Evolutionary conservation across 2,113 vertebrate genomes (phyloP), one percentile per base, ranked within the genome.

Genomic region (Hymenochirus boettgeri): DNA sequence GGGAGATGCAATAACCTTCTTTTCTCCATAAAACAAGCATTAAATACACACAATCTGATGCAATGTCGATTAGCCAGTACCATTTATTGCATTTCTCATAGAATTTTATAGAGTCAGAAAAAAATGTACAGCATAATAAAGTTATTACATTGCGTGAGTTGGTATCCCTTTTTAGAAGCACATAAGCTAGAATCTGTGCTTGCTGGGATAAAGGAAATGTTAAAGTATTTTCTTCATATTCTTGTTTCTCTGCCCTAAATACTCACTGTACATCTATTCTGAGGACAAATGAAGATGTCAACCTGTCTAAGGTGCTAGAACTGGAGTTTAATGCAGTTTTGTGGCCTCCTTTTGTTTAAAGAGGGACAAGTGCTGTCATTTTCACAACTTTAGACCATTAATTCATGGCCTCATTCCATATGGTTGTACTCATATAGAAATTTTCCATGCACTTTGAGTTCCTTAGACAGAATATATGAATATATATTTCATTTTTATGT

Each of bases 401-500:
- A 42, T 42, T 42, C 39, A 42, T 42, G 39, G 39, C 39, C 39
- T 42, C 39, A 18, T 42, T 42, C 13, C 39, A 42, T 42, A 42
- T 42, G 39, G 7, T 4, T n/a, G 15, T 42, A 17, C n/a, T 42
- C 39, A 42, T 42, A 42, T 42, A 42, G 13, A 42, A 42, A 42
- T 42, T n/a, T 42, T 42, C 39, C 39, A 42, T 42, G 39, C n/a
- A 42, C 29, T 42, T 18, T 42, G 17, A n/a, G 15, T 42, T 42
- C 39, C 6, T n/a, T 42, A 2, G 39, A 42, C 39, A 42, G 39
- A 42, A 15, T 6, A 4, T 42, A 13, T n/a, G 15, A 42, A 42
- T 42, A 17, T 42, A 42, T n/a, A 42, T n/a, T 42, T 42, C 17
- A 42, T n/a, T n/a, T n/a, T n/a, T n/a, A 48, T 65, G 45, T n/a